These are phyloP conservation scores for Gallinago solitaria DNA, from an alignment of 2,797 vertebrate genomes.

Conservation along the genomic window DNA sequence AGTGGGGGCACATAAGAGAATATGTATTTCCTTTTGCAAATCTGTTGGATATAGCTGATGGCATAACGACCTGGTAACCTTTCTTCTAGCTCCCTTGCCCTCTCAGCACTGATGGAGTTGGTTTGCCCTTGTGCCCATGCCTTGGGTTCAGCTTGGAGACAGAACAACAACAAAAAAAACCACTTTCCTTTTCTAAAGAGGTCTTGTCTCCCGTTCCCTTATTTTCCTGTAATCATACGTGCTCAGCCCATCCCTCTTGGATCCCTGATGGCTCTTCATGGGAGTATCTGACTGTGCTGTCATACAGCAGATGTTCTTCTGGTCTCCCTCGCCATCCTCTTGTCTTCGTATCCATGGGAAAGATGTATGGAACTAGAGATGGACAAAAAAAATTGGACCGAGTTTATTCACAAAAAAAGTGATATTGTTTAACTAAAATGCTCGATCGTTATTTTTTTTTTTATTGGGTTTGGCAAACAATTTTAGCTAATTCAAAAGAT, in stretches of 20 bases:
- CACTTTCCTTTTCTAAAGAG: background rate
- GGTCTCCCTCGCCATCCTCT: background rate
- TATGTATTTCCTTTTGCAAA: background rate
- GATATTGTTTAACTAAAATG: background rate
- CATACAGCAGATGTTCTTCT: background rate
- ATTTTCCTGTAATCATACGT: background rate
- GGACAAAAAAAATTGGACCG: background rate
- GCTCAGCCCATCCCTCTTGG: background rate
- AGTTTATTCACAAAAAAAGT: background rate
- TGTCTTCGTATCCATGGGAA: background rate
- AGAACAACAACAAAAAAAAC: background rate
- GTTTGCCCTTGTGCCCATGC: background rate
- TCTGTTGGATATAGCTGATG: too few relatives aligned
- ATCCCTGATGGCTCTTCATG: background rate
- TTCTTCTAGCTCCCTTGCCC: too few relatives aligned
- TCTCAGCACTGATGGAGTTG: rapidly evolving
- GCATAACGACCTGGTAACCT: rapidly evolving
- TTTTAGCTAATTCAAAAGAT: background rate
- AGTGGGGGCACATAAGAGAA: background rate
- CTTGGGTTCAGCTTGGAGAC: background rate
- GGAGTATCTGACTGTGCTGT: background rate
- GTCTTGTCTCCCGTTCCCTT: background rate
- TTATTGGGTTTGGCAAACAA: background rate
- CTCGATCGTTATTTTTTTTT: background rate
- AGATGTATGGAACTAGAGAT: background rate